These are phyloP conservation scores for Hirtodrosophila histrioides DNA, from an alignment of 2,888 invertebrate species.

Conservation along the genomic window DNA sequence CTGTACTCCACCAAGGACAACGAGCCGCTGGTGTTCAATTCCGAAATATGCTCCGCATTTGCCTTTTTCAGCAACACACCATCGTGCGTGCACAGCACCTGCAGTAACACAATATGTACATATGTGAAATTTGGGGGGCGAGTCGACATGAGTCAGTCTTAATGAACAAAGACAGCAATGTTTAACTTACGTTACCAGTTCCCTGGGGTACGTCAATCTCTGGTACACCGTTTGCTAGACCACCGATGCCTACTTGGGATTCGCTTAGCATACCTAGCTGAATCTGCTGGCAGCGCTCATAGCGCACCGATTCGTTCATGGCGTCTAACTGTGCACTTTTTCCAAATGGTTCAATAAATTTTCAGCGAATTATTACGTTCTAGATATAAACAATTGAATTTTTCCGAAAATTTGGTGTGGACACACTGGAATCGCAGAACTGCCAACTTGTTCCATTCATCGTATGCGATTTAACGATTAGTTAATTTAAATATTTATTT, in stretches of 20 bases:
- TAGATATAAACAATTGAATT: conserved; percentile 65
- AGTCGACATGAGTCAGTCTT: conserved; percentile 56
- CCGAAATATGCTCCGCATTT: conserved; percentile 87
- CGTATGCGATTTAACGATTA: too few relatives aligned
- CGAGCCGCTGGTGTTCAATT: conserved; percentile 86
- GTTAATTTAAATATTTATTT: too few relatives aligned
- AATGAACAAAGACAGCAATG: conserved; percentile 32
- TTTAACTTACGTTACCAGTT: conserved; percentile 70
- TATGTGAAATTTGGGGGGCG: not conserved
- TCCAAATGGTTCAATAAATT: conserved; percentile 28
- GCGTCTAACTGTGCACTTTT: conserved; percentile 26
- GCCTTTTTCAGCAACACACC: conserved; percentile 90
- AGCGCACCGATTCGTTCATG: conserved; percentile 79
- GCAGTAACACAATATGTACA: not conserved
- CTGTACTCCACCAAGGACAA: conserved; percentile 81
- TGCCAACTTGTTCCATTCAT: conserved; percentile 32
- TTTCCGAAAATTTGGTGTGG: conserved; percentile 19
- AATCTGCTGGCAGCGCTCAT: conserved; percentile 70
- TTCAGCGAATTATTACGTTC: conserved; percentile 59
- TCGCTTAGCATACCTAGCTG: conserved; percentile 69
- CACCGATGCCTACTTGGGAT: conserved; percentile 49
- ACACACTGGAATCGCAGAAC: conserved; percentile 31
- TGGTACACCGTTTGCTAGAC: conserved; percentile 17
- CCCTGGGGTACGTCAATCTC: conserved; percentile 55
- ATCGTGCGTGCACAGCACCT: conserved; percentile 92